Base-by-base conservation (phyloP, 2,797 vertebrate genomes). In the Scolopax rusticola region DNA sequence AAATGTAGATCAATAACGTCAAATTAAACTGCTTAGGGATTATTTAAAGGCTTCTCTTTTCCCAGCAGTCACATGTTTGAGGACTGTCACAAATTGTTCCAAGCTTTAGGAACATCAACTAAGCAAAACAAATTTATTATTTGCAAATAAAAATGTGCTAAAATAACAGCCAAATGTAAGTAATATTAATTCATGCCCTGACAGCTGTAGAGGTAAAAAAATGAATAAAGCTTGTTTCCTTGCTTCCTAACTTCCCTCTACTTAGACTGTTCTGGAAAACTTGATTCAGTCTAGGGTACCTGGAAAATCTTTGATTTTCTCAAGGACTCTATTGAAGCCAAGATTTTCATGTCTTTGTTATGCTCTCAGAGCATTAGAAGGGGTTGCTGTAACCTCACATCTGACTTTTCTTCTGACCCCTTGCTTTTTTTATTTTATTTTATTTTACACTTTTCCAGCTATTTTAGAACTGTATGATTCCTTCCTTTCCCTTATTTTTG, bases 21-120 rank as follows among this genome's bases (percentile, higher is more conserved):
- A 96, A 91, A 91, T 91, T 83, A 86, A 92, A 91, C 94, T 93
- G 48, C 51, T 63, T 50, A 32, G 38, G 57, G 61, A 88, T 91
- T 94, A 93, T 94, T 94, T 89, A 83, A 78, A 90, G 27, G 36
- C 25, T 89, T 43, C 33, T 86, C 24, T 94, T 87, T 94, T 91
- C 85, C 78, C 43, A 81, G 69, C 14, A 95, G 65, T 93, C 93
- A 89, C 28, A 2, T 89, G n/a, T 73, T 89, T 89, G 73, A 89
- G 45, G 33, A 61, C 54, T 71, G 50, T 69, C 64, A 71, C 57
- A 93, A 95, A 78, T 51, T n/a, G 9, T 91, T 93, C 84, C 53
- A 78, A 80, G 43, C 20, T 36, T 56, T 71, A 83, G 24, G 30
- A 32, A 5, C 15, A 47, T 83, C 30, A 68, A 41, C 33, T 65